Percentiles rank a stretch among this genome's conserved stretches.
Evolutionary conservation across 2,797 vertebrate species (phyloP).

Genomic region (Etheostoma nigrum): DNA sequence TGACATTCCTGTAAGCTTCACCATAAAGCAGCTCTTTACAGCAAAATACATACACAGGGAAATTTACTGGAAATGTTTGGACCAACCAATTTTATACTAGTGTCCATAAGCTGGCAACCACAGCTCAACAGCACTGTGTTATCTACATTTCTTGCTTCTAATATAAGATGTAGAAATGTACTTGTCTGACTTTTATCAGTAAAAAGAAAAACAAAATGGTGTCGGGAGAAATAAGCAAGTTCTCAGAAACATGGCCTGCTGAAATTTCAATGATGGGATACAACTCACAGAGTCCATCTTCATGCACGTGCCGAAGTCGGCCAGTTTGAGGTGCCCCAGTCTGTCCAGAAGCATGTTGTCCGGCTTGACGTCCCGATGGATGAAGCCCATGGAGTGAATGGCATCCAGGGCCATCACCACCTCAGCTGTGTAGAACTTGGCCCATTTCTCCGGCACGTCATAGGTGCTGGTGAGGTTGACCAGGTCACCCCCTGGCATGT

Average conservation of each 20-base stretch:
- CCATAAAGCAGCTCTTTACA: background rate
- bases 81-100: background rate
- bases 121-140: background rate
- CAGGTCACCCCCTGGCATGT: slow-evolving; percentile 99
- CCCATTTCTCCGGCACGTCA: slow-evolving; percentile 98
- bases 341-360: slow-evolving; percentile 99
- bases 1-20: background rate
- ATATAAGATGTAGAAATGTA: background rate
- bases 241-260: background rate
- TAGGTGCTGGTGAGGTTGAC: slow-evolving; percentile 99
- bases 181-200: background rate
- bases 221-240: background rate
- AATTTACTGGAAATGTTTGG: no score
- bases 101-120: background rate
- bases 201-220: background rate
- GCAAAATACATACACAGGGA: background rate
- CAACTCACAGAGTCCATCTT: slow-evolving; percentile 96
- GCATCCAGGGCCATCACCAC: slow-evolving; percentile 98
- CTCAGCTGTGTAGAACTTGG: slow-evolving; percentile 98
- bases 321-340: slow-evolving; percentile 95
- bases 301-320: slow-evolving; percentile 99
- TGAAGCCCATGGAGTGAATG: slow-evolving; percentile 99
- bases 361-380: slow-evolving; percentile 98
- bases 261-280: background rate
- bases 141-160: background rate